Base-by-base conservation (phyloP, 2,113 vertebrate genomes). In the Ageneiosus marmoratus region DNA sequence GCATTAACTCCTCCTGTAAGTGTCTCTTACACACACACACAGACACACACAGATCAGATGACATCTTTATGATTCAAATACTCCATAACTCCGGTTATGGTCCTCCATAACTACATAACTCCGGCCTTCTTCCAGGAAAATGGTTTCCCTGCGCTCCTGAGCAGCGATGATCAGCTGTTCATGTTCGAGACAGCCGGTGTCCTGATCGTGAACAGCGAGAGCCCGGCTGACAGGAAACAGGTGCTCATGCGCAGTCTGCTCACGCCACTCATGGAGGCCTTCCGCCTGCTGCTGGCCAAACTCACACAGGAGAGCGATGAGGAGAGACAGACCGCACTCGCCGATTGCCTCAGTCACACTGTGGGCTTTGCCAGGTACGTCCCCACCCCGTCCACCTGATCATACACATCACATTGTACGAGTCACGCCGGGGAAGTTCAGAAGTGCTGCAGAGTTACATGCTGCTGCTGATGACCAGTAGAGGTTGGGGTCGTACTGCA, bases 111-210 rank as follows among this genome's bases (percentile, higher is more conserved):
- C n/a, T n/a, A n/a, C 4, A 0, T 46, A 18, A 10, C 48, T 37
- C 56, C 4, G 1, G 7, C 0, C 0, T 24, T 15, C 41, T 76
- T 48, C 32, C 91, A 99, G 98, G 97, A 98, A 80, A 99, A 99
- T 72, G 96, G 97, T 50, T 97, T 95, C 90, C 96, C 92, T 51
- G 94, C 95, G 24, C 90, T 97, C 86, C 90, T 99, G 90, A 99
- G 95, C 93, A 98, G 95, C 20, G 98, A 99, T 65, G 98, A 99
- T 90, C 98, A 99, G 91, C 95, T 99, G 13, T 99, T 99, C 89
- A 96, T 99, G 92, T 99, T 97, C 51, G 98, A 99, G 94, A 94
- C 97, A 55, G 98, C 97, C 3, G 98, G 98, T 50, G 93, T 98
- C 4, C 93, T 99, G 87, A 97, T 99, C 81, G 97, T 99, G 87